Percentiles rank a stretch among this genome's conserved stretches.
Evolutionary conservation across 2,888 invertebrate genomes (phyloP).

Genomic region (Epinotia demarniana): DNA sequence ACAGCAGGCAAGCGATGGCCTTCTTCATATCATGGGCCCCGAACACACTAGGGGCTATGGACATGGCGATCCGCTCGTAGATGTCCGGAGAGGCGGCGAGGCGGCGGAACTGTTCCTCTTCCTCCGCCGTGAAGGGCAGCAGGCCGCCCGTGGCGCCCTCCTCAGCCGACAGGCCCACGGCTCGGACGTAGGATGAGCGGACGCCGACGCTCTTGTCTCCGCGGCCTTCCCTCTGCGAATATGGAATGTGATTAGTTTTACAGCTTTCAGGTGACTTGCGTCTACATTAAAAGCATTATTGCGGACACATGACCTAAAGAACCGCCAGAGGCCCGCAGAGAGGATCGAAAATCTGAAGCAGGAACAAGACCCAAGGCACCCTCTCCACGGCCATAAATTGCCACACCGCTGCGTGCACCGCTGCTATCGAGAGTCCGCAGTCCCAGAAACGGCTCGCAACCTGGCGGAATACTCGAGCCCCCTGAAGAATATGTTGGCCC

Average conservation of each 20-base stretch:
- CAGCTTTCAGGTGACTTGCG: no score
- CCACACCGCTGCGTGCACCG: no score
- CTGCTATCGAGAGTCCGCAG: no score
- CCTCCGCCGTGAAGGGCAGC: slow-evolving; percentile 76
- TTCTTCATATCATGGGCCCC: slow-evolving; percentile 98
- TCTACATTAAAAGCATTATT: no score
- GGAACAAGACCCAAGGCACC: no score
- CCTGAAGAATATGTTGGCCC: no score
- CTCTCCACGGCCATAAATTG: no score
- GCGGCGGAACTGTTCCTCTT: slow-evolving; percentile 90
- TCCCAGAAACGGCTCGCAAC: no score
- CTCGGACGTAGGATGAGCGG: slow-evolving; percentile 96
- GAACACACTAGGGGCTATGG: slow-evolving; percentile 98
- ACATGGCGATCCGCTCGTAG: slow-evolving; percentile 94
- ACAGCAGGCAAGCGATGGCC: slow-evolving; percentile 96
- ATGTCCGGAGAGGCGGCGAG: slow-evolving; percentile 94
- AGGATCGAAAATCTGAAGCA: no score
- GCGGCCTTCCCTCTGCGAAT: slow-evolving; percentile 85
- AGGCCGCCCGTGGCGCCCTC: slow-evolving; percentile 90
- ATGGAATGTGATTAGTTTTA: neutral
- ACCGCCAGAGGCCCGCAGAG: no score
- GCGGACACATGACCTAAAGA: no score
- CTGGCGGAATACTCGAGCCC: no score
- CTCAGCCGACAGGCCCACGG: slow-evolving; percentile 95
- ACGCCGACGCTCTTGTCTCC: slow-evolving; percentile 95